Base-by-base conservation (phyloP, 2,888 invertebrate genomes). In the Buathra laborator region DNA sequence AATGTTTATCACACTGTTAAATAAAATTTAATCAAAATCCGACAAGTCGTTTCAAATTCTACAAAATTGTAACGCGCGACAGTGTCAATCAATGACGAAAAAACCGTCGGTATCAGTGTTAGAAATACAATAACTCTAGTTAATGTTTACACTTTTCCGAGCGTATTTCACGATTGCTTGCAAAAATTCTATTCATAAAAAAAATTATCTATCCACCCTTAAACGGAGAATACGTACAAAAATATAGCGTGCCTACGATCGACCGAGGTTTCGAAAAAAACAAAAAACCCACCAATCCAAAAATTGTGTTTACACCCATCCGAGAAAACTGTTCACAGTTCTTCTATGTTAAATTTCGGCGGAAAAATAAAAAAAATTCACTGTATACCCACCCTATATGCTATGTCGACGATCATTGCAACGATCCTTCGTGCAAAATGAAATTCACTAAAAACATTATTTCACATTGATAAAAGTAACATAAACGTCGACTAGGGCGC, bases 401-500 rank as follows among this genome's bases (percentile, higher is more conserved):
- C 56, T 56, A 56, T 56, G 10, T 56, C 56, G 56, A 56, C 56
- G 56, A 56, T 56, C 56, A 56, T 56, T 19, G 16, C 24, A 24
- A 16, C 53, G 46, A 14, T 48, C 46, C 10, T 24, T 56, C 56
- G 24, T 3, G 24, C 9, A 10, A 56, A 56, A 56, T 9, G 1
- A 16, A 56, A 24, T 48, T 9, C 48, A 48, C 48, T n/a, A 48
- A 48, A 14, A 48, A 0, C n/a, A n/a, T 48, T 48, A 48, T 48
- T 48, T 48, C 48, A 48, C 48, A 48, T 48, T 1, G 29, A 29
- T 12, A n/a, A 59, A 72, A 72, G 44, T 72, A 59, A 72, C 43
- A 29, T 44, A 3, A 37, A 51, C 64, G 43, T 37, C 81, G 56
- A 75, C 43, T 71, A 62, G 81, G 75, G 81, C 77, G 82, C 76